These are phyloP conservation scores for Patella pellucida DNA, from an alignment of 2,888 invertebrate species.

Conservation along the genomic window DNA sequence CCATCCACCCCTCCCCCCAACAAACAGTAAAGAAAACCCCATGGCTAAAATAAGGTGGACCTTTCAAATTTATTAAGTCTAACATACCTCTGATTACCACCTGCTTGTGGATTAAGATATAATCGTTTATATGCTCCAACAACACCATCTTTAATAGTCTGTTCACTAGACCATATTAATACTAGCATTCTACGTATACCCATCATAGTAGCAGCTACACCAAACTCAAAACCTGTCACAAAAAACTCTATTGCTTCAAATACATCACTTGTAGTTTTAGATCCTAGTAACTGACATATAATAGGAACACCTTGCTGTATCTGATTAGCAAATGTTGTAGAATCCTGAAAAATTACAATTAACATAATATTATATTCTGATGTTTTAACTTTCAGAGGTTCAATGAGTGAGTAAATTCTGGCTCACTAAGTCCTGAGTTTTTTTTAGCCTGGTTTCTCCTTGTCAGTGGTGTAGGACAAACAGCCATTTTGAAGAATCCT, in stretches of 20 bases:
- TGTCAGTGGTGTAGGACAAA: too few relatives aligned
- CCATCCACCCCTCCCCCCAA: too few relatives aligned
- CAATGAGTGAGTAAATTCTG: too few relatives aligned
- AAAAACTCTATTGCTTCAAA: conserved; percentile 91
- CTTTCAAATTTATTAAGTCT: neutral
- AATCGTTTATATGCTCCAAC: conserved; percentile 83
- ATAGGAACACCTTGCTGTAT: conserved; percentile 76
- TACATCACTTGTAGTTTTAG: conserved; percentile 80
- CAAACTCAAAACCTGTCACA: conserved; percentile 78
- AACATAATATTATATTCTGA: too few relatives aligned
- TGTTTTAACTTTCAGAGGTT: too few relatives aligned
- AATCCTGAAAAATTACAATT: conserved; percentile 70
- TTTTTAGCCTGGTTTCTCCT: too few relatives aligned
- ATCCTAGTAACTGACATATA: conserved; percentile 80
- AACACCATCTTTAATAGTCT: conserved; percentile 79
- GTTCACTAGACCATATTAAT: conserved; percentile 86
- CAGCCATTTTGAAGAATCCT: too few relatives aligned
- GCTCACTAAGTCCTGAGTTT: too few relatives aligned
- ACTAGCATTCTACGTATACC: conserved; percentile 84
- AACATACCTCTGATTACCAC: conserved; percentile 51
- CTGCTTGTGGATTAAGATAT: conserved; percentile 72
- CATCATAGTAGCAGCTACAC: conserved; percentile 70
- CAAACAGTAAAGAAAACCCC: too few relatives aligned
- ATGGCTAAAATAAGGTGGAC: neutral
- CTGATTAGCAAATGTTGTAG: conserved; percentile 73